Percentiles rank a stretch among this genome's conserved stretches.
Evolutionary conservation across 1,140 invertebrate species (phyloP).

Genomic region (Zaprionus gabonicus): DNA sequence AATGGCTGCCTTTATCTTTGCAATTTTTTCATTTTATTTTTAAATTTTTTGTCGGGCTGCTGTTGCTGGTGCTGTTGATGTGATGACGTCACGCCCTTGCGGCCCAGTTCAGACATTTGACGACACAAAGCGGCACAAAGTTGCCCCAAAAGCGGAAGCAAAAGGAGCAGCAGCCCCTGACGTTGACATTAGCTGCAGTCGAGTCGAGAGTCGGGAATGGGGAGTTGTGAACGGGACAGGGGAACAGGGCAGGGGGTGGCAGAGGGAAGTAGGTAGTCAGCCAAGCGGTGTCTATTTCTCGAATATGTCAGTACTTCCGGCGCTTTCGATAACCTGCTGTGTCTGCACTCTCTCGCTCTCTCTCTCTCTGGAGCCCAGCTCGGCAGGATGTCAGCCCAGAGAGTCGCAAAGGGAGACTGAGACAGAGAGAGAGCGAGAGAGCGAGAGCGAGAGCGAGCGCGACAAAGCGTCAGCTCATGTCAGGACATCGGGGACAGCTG

Average conservation of each 20-base stretch:
- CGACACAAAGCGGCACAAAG: conserved; percentile 56
- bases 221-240: background rate
- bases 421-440: background rate
- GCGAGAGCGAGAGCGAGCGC: background rate
- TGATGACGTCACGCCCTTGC: conserved; percentile 56
- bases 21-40: conserved; percentile 24
- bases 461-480: conserved; percentile 15
- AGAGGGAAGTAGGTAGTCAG: too few relatives aligned
- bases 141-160: conserved; percentile 44
- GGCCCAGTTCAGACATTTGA: conserved; percentile 65
- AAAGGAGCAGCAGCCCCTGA: conserved; percentile 43
- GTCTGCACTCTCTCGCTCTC: conserved; percentile 23
- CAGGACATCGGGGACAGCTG: conserved; percentile 28
- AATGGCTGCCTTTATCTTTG: background rate
- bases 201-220: background rate
- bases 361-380: conserved; percentile 9
- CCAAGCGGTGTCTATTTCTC: conserved; percentile 31
- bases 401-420: background rate
- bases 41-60: conserved; percentile 33
- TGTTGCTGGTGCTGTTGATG: conserved; percentile 8
- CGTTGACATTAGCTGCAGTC: conserved; percentile 49
- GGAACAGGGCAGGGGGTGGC: background rate
- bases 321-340: conserved; percentile 61
- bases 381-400: conserved; percentile 9
- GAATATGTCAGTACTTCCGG: conserved; percentile 68